Base-by-base conservation (phyloP, 2,113 vertebrate species). In the Etheostoma spectabile region DNA sequence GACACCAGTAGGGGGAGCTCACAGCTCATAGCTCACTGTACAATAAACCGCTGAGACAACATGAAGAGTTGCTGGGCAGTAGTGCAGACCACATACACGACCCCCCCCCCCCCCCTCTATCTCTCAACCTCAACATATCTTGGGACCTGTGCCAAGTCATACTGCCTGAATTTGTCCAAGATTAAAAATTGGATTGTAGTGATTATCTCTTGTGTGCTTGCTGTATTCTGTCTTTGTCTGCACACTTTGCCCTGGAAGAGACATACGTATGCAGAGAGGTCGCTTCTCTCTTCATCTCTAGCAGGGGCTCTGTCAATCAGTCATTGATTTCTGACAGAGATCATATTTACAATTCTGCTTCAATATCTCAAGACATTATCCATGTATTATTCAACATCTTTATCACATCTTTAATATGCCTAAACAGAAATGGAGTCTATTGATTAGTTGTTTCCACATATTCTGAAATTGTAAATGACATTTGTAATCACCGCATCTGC, bases 1-100 rank as follows among this genome's bases (percentile, higher is more conserved):
- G 22, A 10, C 59, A 83, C 90, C 97, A 96, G 97, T 95, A 97
- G 97, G 96, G 97, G 98, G 97, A 94, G 95, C 96, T 95, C 95
- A 93, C 92, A 96, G 86, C 91, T 96, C 96, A 94, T 68, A 74
- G 46, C 87, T 91, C 15, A 52, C 56, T 13, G 71, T 45, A 3
- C 33, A 73, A 12, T 65, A 46, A 70, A 33, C 8, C 6, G 10
- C 24, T 3, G 38, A 52, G 53, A 35, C 14, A 13, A 22, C 65
- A 79, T 67, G 76, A 35, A n/a, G 63, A 77, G 78, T 77, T 92
- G 78, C 76, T 74, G 86, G 86, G 77, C 88, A 84, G 77, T 38
- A 72, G 69, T 72, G 72, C 66, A 46, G 82, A 76, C 63, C 76
- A 65, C 79, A 69, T 22, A 62, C 77, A 69, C n/a, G 4, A 38